Percentiles rank a stretch among this genome's conserved stretches.
These are phyloP conservation scores for Hyperopisus bebe DNA, from an alignment of 2,113 vertebrate species.

Conservation along the genomic window DNA sequence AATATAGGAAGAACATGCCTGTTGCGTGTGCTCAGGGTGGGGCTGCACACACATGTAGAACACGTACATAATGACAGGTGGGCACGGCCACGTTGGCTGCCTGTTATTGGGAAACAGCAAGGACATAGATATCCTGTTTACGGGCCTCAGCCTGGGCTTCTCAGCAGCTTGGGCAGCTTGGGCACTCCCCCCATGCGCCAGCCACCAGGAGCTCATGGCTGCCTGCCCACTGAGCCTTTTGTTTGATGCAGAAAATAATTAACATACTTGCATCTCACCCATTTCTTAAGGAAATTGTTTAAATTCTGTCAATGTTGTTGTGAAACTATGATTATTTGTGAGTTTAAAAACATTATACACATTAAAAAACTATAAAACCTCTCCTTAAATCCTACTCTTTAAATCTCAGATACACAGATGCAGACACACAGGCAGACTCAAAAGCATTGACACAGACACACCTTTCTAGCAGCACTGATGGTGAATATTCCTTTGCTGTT, in stretches of 20 bases:
- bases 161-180: neutral
- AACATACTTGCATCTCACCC: neutral
- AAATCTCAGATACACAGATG: neutral
- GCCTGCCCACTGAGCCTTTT: neutral
- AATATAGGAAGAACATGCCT: neutral
- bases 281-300: neutral
- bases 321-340: neutral
- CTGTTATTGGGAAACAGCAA: neutral
- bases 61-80: neutral
- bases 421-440: neutral
- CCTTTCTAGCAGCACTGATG: neutral
- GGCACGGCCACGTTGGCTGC: neutral
- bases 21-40: neutral
- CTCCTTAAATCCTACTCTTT: no score
- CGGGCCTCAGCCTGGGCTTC: neutral
- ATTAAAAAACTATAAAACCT: no score
- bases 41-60: neutral
- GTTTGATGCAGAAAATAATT: neutral
- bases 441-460: constrained; percentile 59
- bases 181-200: neutral
- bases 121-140: neutral
- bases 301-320: neutral
- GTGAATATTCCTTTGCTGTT: neutral
- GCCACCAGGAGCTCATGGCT: neutral
- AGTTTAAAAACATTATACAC: neutral